Conservation (phyloP, 2,888 invertebrate species). For the Gibbula magus region DNA sequence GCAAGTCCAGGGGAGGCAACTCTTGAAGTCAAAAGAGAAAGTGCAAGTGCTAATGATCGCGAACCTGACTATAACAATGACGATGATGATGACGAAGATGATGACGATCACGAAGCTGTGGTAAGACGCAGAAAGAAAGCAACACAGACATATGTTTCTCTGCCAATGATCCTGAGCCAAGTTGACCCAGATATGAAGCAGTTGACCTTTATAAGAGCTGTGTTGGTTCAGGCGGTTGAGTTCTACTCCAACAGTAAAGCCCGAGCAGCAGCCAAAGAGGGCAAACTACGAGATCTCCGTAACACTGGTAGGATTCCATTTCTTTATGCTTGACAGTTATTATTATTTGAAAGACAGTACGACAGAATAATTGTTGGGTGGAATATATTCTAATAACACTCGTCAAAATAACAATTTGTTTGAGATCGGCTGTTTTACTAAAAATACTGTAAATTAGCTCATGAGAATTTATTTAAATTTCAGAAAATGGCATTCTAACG, state of each 20-base stretch:
- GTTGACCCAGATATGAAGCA: conserved; percentile 40
- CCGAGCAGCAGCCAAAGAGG: conserved; percentile 41
- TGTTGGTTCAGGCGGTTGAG: conserved; percentile 49
- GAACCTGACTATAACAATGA: not conserved
- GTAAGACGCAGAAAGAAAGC: conserved; percentile 2
- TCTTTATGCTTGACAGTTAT: too few species aligned
- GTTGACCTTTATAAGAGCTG: conserved; percentile 37
- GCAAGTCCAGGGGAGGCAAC: not conserved
- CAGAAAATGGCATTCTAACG: not conserved
- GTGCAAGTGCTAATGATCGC: conserved; percentile 29
- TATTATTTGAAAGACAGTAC: too few species aligned
- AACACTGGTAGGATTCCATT: conserved; percentile 28
- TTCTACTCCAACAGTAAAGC: conserved; percentile 50
- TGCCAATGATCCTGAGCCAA: conserved; percentile 43
- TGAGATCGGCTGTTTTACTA: too few species aligned
- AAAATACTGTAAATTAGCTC: too few species aligned
- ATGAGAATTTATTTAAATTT: not conserved
- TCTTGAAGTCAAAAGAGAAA: not conserved
- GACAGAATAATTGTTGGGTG: too few species aligned
- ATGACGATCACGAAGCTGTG: conserved; percentile 19
- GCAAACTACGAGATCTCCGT: conserved; percentile 44
- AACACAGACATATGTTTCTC: conserved; percentile 17
- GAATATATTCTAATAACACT: too few species aligned
- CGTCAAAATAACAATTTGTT: too few species aligned
- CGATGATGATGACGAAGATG: conserved; percentile 39